Base-by-base conservation (phyloP, 2,888 invertebrate species). In the Drosophila longiperda region DNA sequence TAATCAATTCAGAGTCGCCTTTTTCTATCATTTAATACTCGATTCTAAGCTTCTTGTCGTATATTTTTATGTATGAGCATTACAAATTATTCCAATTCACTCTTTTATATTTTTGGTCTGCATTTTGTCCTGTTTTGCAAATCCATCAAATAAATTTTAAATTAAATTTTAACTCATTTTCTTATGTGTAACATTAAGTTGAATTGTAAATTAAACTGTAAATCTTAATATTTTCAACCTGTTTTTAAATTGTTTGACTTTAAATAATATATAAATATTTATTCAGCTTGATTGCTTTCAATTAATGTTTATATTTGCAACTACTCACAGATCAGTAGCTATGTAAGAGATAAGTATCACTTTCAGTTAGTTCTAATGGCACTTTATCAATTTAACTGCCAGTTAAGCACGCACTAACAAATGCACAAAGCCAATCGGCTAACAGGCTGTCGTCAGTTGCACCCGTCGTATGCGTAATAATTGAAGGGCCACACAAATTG, bases 391-490 rank as follows among this genome's bases (percentile, higher is more conserved):
- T 74, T 79, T 38, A 45, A 50, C 33, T 61, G 52, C 20, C 68
- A 45, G 26, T 49, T 65, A 52, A 62, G 36, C 53, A 48, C 23
- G 20, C 62, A 29, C 40, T 61, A 42, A 62, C 58, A 58, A 60
- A 40, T 49, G 17, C 45, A 66, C 32, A 48, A 34, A 42, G 50
- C 36, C 32, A 20, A 52, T 34, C 38, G 29, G 15, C 11, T 29
- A 49, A 36, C 40, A 60, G 60, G 45, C 12, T 4, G 20, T 15
- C 34, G 9, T 3, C 12, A 15, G 23, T 45, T 45, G 45, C 61
- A 70, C 40, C 33, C 23, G 52, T 59, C 69, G 72, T 70, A 75
- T 75, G 53, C 64, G 68, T 55, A 75, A 73, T 67, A 71, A 75
- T 66, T 75, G 59, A 65, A 66, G 50, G 59, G 42, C 60, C 57